These are phyloP conservation scores for Myotis findleyi DNA, from an alignment of 2,797 vertebrate genomes.

Conservation along the genomic window DNA sequence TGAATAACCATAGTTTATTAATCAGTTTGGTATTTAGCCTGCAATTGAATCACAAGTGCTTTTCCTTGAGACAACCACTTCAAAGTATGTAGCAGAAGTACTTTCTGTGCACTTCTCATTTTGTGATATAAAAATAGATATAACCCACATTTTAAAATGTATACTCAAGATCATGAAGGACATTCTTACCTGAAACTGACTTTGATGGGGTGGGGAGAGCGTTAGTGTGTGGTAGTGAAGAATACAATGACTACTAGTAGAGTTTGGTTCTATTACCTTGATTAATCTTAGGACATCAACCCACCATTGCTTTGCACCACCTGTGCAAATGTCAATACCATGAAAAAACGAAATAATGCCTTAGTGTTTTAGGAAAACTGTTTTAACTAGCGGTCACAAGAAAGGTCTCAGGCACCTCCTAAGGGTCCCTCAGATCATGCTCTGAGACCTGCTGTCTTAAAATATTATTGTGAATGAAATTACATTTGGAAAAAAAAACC, in stretches of 20 bases:
- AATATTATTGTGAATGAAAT: conserved; percentile 29
- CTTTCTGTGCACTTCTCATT: neutral
- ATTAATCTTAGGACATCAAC: neutral
- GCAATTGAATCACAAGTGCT: neutral
- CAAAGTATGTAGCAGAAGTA: neutral
- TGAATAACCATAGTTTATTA: conserved; percentile 2
- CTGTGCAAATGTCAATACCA: neutral
- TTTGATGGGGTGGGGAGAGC: neutral
- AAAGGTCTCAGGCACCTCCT: neutral
- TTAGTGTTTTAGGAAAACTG: neutral
- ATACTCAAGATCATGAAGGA: neutral
- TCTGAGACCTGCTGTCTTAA: neutral
- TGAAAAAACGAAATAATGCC: neutral
- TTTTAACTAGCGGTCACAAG: neutral
- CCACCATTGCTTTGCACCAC: neutral
- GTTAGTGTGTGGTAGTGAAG: neutral
- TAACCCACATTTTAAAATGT: neutral
- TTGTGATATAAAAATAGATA: neutral
- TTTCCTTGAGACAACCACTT: neutral
- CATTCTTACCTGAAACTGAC: neutral
- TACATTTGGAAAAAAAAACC: neutral
- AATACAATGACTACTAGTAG: neutral
- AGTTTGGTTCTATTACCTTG: neutral
- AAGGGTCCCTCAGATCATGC: neutral
- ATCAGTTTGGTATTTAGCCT: neutral